These are phyloP conservation scores for Zosterops hypoxanthus DNA, from an alignment of 2,113 vertebrate genomes.

Conservation along the genomic window DNA sequence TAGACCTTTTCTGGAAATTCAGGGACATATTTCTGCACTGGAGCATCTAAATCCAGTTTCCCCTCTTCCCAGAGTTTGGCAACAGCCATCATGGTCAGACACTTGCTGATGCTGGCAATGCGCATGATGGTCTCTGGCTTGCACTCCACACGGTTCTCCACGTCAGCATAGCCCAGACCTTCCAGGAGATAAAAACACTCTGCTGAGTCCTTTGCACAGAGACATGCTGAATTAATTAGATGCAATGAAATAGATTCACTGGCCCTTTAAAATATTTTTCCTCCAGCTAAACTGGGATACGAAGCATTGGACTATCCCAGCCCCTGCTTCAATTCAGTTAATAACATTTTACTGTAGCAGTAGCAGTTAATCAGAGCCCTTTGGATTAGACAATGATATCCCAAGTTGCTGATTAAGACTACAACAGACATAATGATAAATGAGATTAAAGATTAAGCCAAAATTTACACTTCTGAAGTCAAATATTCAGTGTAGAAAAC, in stretches of 20 bases:
- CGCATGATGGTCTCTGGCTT: constrained; percentile 89
- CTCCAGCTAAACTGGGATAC: background rate
- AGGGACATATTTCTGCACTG: constrained; percentile 93
- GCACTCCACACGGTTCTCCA: constrained; percentile 92
- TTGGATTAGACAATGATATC: background rate
- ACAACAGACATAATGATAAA: background rate
- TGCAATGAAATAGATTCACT: background rate
- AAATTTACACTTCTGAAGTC: background rate
- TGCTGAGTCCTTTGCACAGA: background rate
- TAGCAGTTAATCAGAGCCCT: background rate
- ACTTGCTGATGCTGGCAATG: constrained; percentile 97
- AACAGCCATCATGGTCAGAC: constrained; percentile 89
- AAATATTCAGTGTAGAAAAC: background rate
- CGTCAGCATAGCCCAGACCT: constrained; percentile 93
- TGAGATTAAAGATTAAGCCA: background rate
- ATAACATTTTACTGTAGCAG: background rate
- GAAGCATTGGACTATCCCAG: background rate
- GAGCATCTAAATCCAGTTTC: constrained; percentile 89
- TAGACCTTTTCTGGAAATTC: constrained; percentile 94
- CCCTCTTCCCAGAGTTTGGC: constrained; percentile 91
- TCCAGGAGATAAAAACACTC: background rate
- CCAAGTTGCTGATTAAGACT: background rate
- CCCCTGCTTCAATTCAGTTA: background rate
- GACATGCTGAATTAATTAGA: background rate
- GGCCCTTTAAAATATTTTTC: background rate